A percentile compares a stretch with the other conserved stretches of the same genome.
phyloP scores from a whole-genome alignment of 2,797 vertebrate species.

The Urocyon cinereoargenteus region DNA sequence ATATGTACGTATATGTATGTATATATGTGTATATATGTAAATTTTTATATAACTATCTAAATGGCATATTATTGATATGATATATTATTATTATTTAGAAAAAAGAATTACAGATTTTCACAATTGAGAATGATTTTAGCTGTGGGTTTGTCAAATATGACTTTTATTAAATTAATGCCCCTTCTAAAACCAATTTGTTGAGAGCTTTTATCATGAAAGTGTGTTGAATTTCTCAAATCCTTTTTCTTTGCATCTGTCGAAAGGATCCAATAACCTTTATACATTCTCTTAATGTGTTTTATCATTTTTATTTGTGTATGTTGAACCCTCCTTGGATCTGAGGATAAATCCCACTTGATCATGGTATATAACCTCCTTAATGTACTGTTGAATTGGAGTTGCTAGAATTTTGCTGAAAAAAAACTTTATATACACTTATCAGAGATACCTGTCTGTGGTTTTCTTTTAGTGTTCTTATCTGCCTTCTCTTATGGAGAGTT shows the following conservation, averaged over 20 bases:
- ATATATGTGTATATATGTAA: no score
- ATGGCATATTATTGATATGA: background rate
- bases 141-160: background rate
- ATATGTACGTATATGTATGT: no score
- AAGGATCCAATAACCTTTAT: background rate
- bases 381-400: background rate
- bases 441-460: background rate
- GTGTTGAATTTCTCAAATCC: background rate
- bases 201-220: background rate
- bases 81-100: background rate
- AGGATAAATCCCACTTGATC: background rate
- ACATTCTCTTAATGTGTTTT: background rate
- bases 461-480: background rate
- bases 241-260: background rate
- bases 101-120: background rate
- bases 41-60: no score
- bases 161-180: no score
- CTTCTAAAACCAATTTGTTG: background rate
- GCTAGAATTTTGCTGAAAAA: background rate
- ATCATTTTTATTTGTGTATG: background rate
- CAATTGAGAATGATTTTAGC: background rate
- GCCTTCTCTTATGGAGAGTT: background rate
- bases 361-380: background rate
- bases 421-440: no score
- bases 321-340: background rate